Evolutionary conservation across 2,888 invertebrate species (phyloP).

Genomic region (Germaria angustata): DNA sequence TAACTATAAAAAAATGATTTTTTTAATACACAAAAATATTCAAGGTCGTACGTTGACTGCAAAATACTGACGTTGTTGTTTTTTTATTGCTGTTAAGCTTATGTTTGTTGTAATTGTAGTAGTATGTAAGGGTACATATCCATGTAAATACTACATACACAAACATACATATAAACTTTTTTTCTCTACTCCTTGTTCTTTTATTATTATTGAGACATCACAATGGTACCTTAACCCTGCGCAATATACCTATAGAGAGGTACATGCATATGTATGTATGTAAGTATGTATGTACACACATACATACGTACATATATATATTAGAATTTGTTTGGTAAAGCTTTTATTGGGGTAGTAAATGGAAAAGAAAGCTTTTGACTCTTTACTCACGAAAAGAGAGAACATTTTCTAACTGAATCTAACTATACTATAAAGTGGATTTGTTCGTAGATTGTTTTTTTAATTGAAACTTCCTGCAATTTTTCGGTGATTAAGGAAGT

Average conservation of each 20-base stretch:
- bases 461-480: conserved; percentile 46
- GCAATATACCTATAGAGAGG: no score
- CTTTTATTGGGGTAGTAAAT: neutral
- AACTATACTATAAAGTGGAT: neutral
- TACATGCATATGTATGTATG: no score
- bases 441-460: conserved; percentile 6
- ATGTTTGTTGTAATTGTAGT: conserved; percentile 26
- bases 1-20: conserved; percentile 44
- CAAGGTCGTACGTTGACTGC: conserved; percentile 61
- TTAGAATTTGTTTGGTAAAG: neutral
- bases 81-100: conserved; percentile 24
- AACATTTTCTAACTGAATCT: neutral
- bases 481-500: no score
- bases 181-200: conserved; percentile 1
- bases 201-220: neutral
- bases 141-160: neutral
- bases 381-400: neutral
- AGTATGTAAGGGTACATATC: neutral
- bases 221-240: conserved; percentile 26
- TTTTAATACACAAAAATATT: conserved; percentile 48
- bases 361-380: conserved; percentile 1
- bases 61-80: conserved; percentile 20
- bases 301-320: no score
- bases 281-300: no score
- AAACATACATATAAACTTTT: neutral